phyloP scores from a whole-genome alignment of 2,797 vertebrate species.

The Catamblyrhynchus diadema region DNA sequence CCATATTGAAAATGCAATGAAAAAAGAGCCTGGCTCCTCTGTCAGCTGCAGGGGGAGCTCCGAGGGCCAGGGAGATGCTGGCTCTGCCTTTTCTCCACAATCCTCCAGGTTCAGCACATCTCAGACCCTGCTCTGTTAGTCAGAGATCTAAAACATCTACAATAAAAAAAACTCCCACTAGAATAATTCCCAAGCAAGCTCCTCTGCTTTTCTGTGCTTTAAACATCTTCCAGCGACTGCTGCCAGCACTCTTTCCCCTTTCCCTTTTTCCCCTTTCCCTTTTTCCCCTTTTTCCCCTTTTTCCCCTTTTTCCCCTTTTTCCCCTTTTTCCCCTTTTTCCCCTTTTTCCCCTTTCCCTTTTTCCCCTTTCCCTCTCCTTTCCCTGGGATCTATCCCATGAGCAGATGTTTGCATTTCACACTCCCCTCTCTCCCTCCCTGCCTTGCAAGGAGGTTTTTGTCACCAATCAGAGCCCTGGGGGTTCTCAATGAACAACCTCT shows the following conservation, averaged over 20 bases:
- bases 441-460: neutral
- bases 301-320: neutral
- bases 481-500: neutral
- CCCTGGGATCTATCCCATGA: neutral
- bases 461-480: neutral
- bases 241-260: neutral
- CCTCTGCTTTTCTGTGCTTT: neutral
- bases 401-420: neutral
- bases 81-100: neutral
- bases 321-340: no score
- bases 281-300: neutral
- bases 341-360: no score
- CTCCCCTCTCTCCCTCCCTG: neutral
- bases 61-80: neutral
- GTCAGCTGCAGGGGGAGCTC: slow-evolving; percentile 21
- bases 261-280: neutral
- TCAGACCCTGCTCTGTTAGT: neutral
- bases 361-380: neutral
- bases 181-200: neutral
- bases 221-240: neutral
- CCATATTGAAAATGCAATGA: rapidly evolving
- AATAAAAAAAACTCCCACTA: neutral
- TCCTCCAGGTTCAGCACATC: neutral
- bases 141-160: neutral
- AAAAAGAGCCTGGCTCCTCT: neutral